phyloP scores from a whole-genome alignment of 2,888 invertebrate species.

The Bursaphelenchus okinawaensis region DNA sequence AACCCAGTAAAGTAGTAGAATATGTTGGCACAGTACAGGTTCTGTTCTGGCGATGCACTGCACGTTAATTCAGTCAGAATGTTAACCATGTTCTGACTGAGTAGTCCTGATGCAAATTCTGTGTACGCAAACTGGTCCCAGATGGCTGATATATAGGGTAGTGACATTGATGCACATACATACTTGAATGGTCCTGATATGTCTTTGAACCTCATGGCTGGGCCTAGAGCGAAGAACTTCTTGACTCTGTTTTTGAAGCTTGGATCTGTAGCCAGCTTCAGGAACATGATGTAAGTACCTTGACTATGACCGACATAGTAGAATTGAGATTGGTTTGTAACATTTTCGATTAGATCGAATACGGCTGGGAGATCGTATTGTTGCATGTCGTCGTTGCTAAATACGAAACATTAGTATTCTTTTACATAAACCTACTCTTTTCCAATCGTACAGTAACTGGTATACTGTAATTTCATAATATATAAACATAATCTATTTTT shows the following conservation, averaged over 20 bases:
- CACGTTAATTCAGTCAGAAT: neutral
- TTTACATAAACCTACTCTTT: too few species aligned
- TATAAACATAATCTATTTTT: too few species aligned
- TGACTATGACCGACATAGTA: conserved; percentile 81
- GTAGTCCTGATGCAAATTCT: neutral
- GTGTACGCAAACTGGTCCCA: neutral
- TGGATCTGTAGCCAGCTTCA: conserved; percentile 48
- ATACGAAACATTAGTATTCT: neutral
- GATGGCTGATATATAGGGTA: neutral
- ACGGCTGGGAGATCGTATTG: conserved; percentile 7
- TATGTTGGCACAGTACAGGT: conserved; percentile 69
- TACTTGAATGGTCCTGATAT: neutral
- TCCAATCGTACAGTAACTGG: too few species aligned
- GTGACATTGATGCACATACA: neutral
- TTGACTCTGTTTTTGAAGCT: conserved; percentile 30
- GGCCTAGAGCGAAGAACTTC: conserved; percentile 47
- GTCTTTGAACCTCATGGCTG: conserved; percentile 31
- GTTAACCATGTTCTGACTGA: neutral
- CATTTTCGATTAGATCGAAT: conserved; percentile 2
- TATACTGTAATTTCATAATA: too few species aligned
- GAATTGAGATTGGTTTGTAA: neutral
- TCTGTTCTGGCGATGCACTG: conserved; percentile 61
- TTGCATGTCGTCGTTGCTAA: conserved; percentile 5
- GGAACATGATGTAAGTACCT: conserved; percentile 65
- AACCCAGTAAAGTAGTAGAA: conserved; percentile 71